Conservation (phyloP, 64 coral and sea anemone genomes). For the Montipora capricornis region DNA sequence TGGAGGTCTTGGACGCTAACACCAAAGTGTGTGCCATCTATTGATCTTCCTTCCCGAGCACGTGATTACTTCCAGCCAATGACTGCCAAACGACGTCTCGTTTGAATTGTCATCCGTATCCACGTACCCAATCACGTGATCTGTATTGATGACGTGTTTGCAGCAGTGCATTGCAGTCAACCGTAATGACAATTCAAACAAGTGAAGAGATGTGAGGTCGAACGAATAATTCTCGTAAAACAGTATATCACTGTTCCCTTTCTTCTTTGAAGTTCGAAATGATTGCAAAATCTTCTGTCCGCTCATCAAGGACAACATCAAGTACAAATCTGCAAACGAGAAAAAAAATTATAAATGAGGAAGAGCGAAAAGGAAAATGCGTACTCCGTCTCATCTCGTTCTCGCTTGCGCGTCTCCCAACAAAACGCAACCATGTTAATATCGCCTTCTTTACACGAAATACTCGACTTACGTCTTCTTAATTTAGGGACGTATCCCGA, state of each 20-base stretch:
- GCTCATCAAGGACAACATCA: conserved; percentile 18
- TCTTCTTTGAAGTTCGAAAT: conserved; percentile 63
- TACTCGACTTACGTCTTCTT: no score
- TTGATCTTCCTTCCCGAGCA: conserved; percentile 54
- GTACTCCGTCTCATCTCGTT: no score
- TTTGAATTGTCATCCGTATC: conserved; percentile 37
- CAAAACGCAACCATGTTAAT: no score
- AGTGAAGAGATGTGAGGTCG: conserved; percentile 27
- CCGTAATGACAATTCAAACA: conserved; percentile 37
- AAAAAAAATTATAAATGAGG: not conserved
- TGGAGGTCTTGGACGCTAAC: not conserved
- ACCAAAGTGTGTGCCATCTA: conserved; percentile 80
- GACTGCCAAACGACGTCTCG: conserved; percentile 54
- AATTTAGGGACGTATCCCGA: no score
- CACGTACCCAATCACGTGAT: conserved; percentile 60
- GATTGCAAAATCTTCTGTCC: conserved; percentile 30
- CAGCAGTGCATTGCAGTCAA: conserved; percentile 79
- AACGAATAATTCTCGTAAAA: conserved; percentile 83
- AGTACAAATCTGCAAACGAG: conserved; percentile 65
- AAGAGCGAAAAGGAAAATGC: no score
- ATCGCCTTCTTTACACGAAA: no score
- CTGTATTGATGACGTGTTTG: conserved; percentile 73
- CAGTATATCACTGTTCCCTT: conserved; percentile 63
- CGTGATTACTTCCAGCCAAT: conserved; percentile 76
- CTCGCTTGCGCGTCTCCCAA: no score